Conservation (phyloP, 2,113 vertebrate species). For the Colaptes auratus region DNA sequence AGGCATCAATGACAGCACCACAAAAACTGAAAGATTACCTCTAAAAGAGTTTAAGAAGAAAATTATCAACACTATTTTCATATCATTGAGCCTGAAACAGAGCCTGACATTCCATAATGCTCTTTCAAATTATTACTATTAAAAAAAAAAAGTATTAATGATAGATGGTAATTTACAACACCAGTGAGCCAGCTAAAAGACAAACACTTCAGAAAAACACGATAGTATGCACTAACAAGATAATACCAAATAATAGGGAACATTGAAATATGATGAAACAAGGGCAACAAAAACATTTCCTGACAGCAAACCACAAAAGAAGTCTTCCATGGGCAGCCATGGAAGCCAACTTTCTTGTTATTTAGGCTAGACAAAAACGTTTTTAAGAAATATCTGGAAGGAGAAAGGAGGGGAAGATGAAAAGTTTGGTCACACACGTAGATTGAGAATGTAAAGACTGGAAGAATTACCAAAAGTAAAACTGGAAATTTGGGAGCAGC, state of each 20-base stretch:
- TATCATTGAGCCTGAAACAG: constrained; percentile 3
- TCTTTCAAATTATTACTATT: background rate
- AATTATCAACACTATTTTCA: background rate
- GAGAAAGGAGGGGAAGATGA: background rate
- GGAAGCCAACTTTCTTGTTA: background rate
- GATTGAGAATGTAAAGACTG: background rate
- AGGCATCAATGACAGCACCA: constrained; percentile 34
- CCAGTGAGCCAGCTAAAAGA: background rate
- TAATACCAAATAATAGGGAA: background rate
- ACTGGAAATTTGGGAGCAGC: background rate
- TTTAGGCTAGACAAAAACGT: background rate
- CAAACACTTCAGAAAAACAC: background rate
- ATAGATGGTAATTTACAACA: background rate
- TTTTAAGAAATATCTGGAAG: background rate
- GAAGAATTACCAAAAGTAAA: background rate
- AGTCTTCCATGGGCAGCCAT: background rate
- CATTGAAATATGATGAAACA: background rate
- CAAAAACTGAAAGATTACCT: constrained; percentile 55
- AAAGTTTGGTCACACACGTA: background rate
- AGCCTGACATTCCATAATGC: background rate
- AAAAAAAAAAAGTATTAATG: background rate
- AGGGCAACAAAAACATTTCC: background rate
- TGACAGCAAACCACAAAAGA: background rate
- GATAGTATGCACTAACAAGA: background rate
- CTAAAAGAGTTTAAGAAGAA: constrained; percentile 24